Base-by-base conservation (phyloP, 2,888 invertebrate genomes). In the Drosophila fungiperda region DNA sequence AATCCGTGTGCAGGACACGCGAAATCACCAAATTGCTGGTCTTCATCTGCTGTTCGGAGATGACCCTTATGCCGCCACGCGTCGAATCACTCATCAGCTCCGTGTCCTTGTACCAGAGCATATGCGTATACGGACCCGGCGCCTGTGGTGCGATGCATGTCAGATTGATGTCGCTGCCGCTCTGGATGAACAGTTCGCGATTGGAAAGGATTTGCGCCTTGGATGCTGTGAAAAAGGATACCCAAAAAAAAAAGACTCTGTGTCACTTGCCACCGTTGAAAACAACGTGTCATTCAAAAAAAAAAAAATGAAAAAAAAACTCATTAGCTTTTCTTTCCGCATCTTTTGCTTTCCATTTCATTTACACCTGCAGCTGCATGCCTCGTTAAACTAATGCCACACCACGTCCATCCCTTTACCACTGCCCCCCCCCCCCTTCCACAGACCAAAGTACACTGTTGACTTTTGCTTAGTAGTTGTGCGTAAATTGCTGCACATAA, bases 131-230 rank as follows among this genome's bases (percentile, higher is more conserved):
- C 32, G 94, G 94, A 50, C 94, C 94, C 50, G 94, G 94, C 79
- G 96, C 94, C 94, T 97, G 95, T 89, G 96, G 95, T 75, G 97
- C 97, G 91, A 97, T 95, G 94, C 97, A 97, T 90, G 97, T 98
- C 93, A 98, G 95, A 94, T 97, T 98, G 94, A 98, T 97, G 94
- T 97, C 97, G 92, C 97, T 97, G 86, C 97, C 97, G 91, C 97
- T 97, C 92, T 97, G 96, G 93, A 98, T 97, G 94, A 96, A 97
- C 92, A 97, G 94, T 94, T 97, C 97, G 38, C 96, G 95, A 91
- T 97, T 97, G 52, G 97, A 96, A 92, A 96, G 94, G 92, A 98
- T 98, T 94, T 97, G 96, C 83, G 98, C 97, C 93, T 96, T 96
- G 88, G 97, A 97, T 92, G 97, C 98, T 98, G 95, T 58, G 58